Evolutionary conservation across 2,888 invertebrate genomes (phyloP).

Genomic region (Apodemia zela): DNA sequence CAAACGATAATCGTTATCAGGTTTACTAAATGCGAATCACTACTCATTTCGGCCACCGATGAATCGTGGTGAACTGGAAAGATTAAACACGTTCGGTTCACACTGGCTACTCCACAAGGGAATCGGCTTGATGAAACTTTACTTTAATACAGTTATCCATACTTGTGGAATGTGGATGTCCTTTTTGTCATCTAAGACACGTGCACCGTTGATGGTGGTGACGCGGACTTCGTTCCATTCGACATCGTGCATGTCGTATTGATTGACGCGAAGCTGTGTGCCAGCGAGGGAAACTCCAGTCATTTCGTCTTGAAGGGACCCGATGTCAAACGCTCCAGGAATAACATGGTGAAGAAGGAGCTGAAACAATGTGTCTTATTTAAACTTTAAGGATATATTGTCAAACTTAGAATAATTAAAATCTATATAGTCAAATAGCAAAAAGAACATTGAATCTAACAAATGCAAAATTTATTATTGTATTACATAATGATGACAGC

Average conservation of each 20-base stretch:
- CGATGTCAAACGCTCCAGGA: constrained; percentile 90
- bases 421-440: no score
- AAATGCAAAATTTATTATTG: no score
- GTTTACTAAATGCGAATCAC: background rate
- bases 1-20: no score
- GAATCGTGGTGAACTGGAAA: no score
- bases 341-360: constrained; percentile 92
- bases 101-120: no score
- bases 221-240: constrained; percentile 93
- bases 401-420: no score
- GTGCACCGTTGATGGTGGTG: constrained; percentile 92
- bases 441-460: no score
- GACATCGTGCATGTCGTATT: constrained; percentile 92
- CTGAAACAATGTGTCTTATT: constrained; percentile 60
- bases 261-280: constrained; percentile 91
- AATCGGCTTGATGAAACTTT: no score
- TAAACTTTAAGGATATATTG: background rate
- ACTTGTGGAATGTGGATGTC: constrained; percentile 93
- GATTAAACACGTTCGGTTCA: no score
- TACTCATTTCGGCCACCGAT: no score
- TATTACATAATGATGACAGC: no score
- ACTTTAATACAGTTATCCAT: background rate
- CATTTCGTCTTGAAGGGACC: constrained; percentile 92
- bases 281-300: constrained; percentile 93
- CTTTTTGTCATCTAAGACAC: constrained; percentile 89